Evolutionary conservation across 2,888 invertebrate genomes (phyloP).

Genomic region (Lochmaea capreae): DNA sequence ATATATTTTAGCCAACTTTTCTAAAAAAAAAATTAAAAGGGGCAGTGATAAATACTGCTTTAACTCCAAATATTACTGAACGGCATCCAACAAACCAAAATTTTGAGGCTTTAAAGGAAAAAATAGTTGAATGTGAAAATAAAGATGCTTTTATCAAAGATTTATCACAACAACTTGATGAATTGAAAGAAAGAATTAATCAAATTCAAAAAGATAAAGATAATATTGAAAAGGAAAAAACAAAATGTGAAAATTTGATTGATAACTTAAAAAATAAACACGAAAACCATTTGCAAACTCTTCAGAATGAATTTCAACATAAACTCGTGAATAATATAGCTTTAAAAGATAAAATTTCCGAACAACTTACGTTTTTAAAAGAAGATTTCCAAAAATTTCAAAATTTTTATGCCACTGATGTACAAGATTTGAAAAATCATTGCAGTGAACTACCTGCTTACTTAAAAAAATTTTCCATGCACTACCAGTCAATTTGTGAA

Average conservation of each 20-base stretch:
- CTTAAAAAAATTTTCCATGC: conserved; percentile 22
- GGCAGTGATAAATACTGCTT: conserved; percentile 1
- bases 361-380: conserved; percentile 42
- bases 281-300: conserved; percentile 61
- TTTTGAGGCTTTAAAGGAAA: conserved; percentile 66
- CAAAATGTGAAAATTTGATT: conserved; percentile 63
- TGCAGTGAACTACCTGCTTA: conserved; percentile 21
- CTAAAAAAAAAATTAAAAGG: conserved; percentile 52
- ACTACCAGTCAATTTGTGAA: conserved; percentile 36
- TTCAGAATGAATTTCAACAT: conserved; percentile 63
- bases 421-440: conserved; percentile 25
- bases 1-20: conserved; percentile 57
- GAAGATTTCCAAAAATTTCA: conserved; percentile 44
- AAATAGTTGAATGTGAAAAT: conserved; percentile 68
- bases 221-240: conserved; percentile 61
- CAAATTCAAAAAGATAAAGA: conserved; percentile 64
- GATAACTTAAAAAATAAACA: conserved; percentile 64
- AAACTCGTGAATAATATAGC: conserved; percentile 64
- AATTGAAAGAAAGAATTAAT: conserved; percentile 65
- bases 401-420: conserved; percentile 23
- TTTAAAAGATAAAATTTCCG: conserved; percentile 56
- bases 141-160: conserved; percentile 68
- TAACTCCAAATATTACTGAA: conserved; percentile 37
- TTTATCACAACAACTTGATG: conserved; percentile 67
- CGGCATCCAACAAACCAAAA: conserved; percentile 36